Evolutionary conservation across 2,888 invertebrate species (phyloP).

Genomic region (Asteroscopus sphinx): DNA sequence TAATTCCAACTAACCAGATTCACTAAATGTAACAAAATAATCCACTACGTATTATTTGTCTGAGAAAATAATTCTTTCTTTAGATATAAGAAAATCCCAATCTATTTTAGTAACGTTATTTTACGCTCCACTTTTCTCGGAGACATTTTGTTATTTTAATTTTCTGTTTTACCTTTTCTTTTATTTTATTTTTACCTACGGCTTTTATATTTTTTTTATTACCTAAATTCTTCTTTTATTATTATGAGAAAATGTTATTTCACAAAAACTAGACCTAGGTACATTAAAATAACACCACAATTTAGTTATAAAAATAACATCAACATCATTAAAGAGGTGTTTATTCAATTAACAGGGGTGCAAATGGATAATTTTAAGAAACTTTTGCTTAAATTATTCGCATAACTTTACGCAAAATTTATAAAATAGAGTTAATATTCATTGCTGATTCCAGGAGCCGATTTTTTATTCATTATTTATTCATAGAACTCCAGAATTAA

Average conservation of each 20-base stretch:
- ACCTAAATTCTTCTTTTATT: neutral
- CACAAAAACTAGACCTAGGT: slow-evolving; percentile 2
- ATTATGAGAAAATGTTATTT: slow-evolving; percentile 3
- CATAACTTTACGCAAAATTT: slow-evolving; percentile 7
- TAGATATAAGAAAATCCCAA: too few species aligned
- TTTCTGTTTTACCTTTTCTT: too few species aligned
- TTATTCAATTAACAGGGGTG: slow-evolving; percentile 24
- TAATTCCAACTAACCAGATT: too few species aligned
- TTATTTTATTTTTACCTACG: too few species aligned
- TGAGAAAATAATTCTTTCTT: too few species aligned
- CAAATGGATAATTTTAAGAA: slow-evolving; percentile 17
- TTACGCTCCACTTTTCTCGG: too few species aligned
- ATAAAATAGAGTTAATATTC: slow-evolving; percentile 14
- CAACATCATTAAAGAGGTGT: slow-evolving; percentile 21
- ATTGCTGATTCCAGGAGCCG: slow-evolving; percentile 2
- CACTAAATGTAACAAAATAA: too few species aligned
- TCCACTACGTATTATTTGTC: too few species aligned
- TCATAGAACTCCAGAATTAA: slow-evolving; percentile 15
- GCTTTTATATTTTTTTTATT: neutral
- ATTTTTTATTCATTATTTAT: slow-evolving; percentile 21
- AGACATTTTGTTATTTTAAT: too few species aligned
- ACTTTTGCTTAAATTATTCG: slow-evolving; percentile 13
- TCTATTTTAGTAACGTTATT: too few species aligned
- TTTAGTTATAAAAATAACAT: slow-evolving; percentile 14
- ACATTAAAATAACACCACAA: slow-evolving; percentile 17